Conservation (phyloP, 2,113 vertebrate genomes). For the Corvus cornix region DNA sequence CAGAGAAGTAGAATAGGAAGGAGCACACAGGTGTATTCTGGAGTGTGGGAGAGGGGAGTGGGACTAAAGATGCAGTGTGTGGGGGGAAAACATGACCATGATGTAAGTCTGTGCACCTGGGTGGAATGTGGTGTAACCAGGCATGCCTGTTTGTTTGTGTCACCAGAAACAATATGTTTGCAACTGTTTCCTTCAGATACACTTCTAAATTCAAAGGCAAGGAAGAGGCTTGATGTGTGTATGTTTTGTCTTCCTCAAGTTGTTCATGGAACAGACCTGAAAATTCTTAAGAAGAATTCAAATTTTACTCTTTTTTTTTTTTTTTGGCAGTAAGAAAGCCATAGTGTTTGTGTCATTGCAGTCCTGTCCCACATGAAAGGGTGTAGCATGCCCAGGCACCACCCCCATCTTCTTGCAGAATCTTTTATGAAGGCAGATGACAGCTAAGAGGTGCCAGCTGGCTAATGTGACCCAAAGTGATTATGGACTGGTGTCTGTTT, state of each 20-base stretch:
- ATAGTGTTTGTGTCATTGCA: neutral
- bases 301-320: neutral
- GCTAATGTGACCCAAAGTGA: neutral
- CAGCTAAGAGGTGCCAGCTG: neutral
- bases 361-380: neutral
- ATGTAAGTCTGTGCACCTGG: neutral
- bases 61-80: neutral
- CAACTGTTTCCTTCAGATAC: neutral
- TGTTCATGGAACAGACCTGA: neutral
- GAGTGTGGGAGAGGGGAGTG: neutral
- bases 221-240: neutral
- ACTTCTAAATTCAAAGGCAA: neutral
- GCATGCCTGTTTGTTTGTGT: neutral
- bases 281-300: neutral
- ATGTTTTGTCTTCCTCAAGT: neutral
- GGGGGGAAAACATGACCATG: neutral
- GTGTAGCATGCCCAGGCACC: neutral
- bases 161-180: neutral
- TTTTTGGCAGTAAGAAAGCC: neutral
- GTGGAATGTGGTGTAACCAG: neutral
- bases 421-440: neutral
- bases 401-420: neutral
- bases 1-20: neutral
- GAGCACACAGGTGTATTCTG: neutral
- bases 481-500: neutral